phyloP scores from a whole-genome alignment of 2,797 vertebrate genomes.

The Hypotaenidia okinawae region DNA sequence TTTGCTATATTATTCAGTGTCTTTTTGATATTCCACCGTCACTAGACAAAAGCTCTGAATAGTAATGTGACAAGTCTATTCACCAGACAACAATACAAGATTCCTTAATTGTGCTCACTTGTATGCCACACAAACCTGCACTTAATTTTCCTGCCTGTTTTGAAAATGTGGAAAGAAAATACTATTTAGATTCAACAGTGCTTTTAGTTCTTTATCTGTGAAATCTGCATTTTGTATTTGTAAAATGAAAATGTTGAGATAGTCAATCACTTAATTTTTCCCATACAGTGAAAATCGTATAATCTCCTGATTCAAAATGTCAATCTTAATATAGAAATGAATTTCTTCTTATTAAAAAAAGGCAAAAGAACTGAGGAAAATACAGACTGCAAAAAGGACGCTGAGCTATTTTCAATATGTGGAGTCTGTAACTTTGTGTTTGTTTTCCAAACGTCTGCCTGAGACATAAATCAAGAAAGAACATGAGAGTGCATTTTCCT shows the following conservation, averaged over 20 bases:
- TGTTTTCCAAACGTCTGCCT: neutral
- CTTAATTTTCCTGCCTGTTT: slow-evolving; percentile 75
- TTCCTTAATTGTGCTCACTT: slow-evolving; percentile 77
- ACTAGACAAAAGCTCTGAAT: slow-evolving; percentile 76
- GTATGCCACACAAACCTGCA: slow-evolving; percentile 71
- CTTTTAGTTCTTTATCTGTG: slow-evolving; percentile 65
- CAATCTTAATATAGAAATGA: slow-evolving; percentile 71
- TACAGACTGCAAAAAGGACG: neutral
- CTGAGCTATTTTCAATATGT: neutral
- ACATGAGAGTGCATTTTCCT: neutral
- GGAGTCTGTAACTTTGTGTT: neutral
- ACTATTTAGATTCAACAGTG: slow-evolving; percentile 65
- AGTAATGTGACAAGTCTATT: slow-evolving; percentile 79
- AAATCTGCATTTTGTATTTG: slow-evolving; percentile 70
- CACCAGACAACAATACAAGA: slow-evolving; percentile 73
- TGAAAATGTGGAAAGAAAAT: slow-evolving; percentile 72
- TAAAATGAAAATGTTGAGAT: slow-evolving; percentile 73
- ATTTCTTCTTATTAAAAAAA: slow-evolving; percentile 52
- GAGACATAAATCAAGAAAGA: slow-evolving; percentile 20
- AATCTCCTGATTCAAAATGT: slow-evolving; percentile 61
- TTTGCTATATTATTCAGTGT: slow-evolving; percentile 75
- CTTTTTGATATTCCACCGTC: slow-evolving; percentile 77
- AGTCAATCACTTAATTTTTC: slow-evolving; percentile 69
- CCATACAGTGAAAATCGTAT: slow-evolving; percentile 53
- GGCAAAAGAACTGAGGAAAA: slow-evolving; percentile 23